Conservation (phyloP, 2,797 vertebrate genomes). For the Lindbergichthys nudifrons region DNA sequence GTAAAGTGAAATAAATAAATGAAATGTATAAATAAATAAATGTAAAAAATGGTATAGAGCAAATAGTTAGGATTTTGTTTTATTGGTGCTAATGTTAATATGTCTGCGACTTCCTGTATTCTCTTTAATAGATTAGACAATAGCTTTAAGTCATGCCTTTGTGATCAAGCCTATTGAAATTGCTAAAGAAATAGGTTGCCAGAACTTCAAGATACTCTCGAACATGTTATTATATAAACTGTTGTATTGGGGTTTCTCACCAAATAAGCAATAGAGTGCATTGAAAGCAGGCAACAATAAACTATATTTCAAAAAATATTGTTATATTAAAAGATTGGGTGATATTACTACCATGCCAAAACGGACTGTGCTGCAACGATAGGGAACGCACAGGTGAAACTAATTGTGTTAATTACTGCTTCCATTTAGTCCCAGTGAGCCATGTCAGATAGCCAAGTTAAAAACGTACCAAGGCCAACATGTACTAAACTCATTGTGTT, state of each 20-base stretch:
- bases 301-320: neutral
- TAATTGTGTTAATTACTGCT: too few species aligned
- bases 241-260: neutral
- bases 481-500: neutral
- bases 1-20: conserved; percentile 15
- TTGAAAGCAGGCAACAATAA: neutral
- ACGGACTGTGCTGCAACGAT: neutral
- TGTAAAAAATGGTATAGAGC: neutral
- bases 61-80: conserved; percentile 2
- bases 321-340: neutral
- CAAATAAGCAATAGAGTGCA: neutral
- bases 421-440: neutral
- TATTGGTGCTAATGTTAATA: neutral
- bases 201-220: neutral
- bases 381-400: neutral
- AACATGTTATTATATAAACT: neutral
- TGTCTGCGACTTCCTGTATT: too few species aligned
- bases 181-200: neutral
- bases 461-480: neutral
- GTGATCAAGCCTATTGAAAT: neutral
- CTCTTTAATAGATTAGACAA: too few species aligned
- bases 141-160: too few species aligned
- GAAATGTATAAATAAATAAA: neutral
- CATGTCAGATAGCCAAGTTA: neutral
- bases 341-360: neutral